These are phyloP conservation scores for Pilophorus perplexus DNA, from an alignment of 2,888 invertebrate species.

Conservation along the genomic window DNA sequence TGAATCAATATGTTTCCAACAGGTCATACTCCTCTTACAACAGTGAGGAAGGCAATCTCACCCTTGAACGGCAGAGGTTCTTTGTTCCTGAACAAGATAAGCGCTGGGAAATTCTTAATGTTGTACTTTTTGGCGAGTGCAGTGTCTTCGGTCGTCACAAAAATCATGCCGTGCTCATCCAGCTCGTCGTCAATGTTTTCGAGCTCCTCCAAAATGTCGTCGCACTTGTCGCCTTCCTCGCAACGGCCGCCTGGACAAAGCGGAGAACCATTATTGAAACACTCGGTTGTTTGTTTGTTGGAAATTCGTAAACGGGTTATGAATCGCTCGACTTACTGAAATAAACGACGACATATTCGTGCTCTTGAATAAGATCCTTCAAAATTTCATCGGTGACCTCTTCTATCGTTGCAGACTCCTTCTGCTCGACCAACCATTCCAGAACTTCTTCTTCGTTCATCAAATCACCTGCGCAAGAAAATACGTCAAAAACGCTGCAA, in stretches of 20 bases:
- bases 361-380: conserved; percentile 78
- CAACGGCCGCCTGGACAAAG: conserved; percentile 68
- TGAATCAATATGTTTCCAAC: no score
- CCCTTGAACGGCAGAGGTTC: conserved; percentile 79
- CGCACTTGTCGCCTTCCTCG: conserved; percentile 83
- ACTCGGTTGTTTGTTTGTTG: no score
- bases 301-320: no score
- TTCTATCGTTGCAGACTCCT: conserved; percentile 86
- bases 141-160: conserved; percentile 87
- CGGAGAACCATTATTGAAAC: no score
- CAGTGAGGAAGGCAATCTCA: no score
- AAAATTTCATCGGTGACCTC: conserved; percentile 91
- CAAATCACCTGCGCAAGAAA: conserved; percentile 65
- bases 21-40: no score
- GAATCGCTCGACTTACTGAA: conserved; percentile 83
- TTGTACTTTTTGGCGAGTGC: conserved; percentile 77
- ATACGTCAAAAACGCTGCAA: no score
- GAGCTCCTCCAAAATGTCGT: conserved; percentile 77
- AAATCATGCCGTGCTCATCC: conserved; percentile 88
- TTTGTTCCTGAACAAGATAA: conserved; percentile 88
- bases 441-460: conserved; percentile 89
- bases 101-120: conserved; percentile 77
- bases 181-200: conserved; percentile 92
- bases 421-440: conserved; percentile 84
- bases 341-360: conserved; percentile 91